Conservation (phyloP, 2,113 vertebrate genomes). For the Nibea coibor region DNA sequence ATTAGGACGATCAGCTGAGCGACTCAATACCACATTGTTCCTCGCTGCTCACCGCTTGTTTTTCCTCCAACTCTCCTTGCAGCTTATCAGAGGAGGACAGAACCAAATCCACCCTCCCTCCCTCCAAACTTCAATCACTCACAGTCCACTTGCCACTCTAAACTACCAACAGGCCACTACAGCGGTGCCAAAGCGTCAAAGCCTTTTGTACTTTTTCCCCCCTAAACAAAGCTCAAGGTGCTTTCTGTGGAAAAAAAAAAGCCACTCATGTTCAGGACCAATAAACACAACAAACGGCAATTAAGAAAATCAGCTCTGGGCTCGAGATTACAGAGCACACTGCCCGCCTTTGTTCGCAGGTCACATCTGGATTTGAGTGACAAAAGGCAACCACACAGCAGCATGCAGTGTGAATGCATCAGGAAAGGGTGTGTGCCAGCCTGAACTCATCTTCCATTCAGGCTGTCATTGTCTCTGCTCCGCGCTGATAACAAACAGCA, state of each 20-base stretch:
- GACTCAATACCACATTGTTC: constrained; percentile 84
- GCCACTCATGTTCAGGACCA: constrained; percentile 37
- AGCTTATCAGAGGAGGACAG: constrained; percentile 78
- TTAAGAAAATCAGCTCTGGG: constrained; percentile 57
- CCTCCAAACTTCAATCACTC: constrained; percentile 69
- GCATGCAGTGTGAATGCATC: constrained; percentile 43
- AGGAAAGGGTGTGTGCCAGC: constrained; percentile 57
- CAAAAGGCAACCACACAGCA: constrained; percentile 61
- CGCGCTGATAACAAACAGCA: constrained; percentile 65
- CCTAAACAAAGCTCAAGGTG: constrained; percentile 38
- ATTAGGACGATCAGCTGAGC: constrained; percentile 84
- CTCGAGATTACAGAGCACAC: constrained; percentile 59
- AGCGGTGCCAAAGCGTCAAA: constrained; percentile 41
- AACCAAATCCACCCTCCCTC: constrained; percentile 58
- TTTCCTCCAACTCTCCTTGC: constrained; percentile 65
- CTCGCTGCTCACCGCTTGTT: constrained; percentile 70
- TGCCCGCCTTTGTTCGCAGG: constrained; percentile 65
- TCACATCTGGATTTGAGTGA: constrained; percentile 69
- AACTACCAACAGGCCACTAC: constrained; percentile 37
- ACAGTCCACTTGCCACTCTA: constrained; percentile 57
- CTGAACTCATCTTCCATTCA: constrained; percentile 60
- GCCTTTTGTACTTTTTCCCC: constrained; percentile 42
- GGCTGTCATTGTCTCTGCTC: constrained; percentile 58
- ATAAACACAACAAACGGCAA: constrained; percentile 43
- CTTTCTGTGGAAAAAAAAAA: constrained; percentile 16